Conservation (phyloP, 1,140 invertebrate species). For the Leucophenga varia region DNA sequence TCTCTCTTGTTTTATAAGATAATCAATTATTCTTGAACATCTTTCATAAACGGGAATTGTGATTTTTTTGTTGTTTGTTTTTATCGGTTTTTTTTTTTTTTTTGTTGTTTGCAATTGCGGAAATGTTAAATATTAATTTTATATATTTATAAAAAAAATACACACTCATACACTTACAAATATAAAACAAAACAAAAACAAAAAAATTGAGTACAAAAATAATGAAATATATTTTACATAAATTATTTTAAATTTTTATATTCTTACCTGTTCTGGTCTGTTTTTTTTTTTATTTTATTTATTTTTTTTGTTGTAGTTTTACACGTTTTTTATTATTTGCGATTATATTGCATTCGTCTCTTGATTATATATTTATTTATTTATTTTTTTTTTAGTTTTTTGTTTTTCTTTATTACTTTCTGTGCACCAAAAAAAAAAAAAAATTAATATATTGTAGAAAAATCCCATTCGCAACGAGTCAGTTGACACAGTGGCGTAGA, state of each 20-base stretch:
- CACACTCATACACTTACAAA: no score
- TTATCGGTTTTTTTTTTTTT: constrained; percentile 13
- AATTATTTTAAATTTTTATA: constrained; percentile 28
- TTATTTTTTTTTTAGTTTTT: constrained; percentile 10
- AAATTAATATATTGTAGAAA: constrained; percentile 5
- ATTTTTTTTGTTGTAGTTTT: constrained; percentile 13
- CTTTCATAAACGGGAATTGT: no score
- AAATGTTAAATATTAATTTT: no score
- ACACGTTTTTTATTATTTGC: constrained; percentile 16
- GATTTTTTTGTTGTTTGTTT: constrained; percentile 10
- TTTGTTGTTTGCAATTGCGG: constrained; percentile 32
- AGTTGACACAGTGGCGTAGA: no score
- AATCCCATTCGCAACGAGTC: no score
- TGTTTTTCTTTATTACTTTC: constrained; percentile 16
- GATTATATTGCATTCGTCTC: constrained; percentile 12
- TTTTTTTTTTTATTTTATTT: constrained; percentile 8
- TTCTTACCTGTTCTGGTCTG: constrained; percentile 33
- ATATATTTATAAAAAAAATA: no score
- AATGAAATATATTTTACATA: no score
- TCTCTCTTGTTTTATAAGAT: no score
- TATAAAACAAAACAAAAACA: no score
- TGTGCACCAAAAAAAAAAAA: constrained; percentile 18
- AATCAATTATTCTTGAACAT: no score
- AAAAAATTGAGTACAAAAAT: constrained; percentile 42
- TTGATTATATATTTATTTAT: constrained; percentile 24